These are phyloP conservation scores for Plestiodon gilberti DNA, from an alignment of 2,113 vertebrate species.

Conservation along the genomic window DNA sequence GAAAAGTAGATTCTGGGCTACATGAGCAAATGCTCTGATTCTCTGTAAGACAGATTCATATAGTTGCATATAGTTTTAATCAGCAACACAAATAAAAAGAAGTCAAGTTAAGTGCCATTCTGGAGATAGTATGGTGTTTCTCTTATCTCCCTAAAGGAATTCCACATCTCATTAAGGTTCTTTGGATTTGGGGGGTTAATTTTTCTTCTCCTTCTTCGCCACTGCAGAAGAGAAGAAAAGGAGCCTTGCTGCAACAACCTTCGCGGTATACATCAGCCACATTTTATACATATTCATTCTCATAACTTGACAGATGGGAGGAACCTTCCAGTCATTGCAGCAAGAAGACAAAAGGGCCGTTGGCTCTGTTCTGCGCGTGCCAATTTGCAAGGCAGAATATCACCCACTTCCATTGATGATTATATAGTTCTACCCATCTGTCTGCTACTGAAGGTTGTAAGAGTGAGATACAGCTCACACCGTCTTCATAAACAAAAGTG, in stretches of 20 bases:
- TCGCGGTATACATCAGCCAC: slow-evolving; percentile 60
- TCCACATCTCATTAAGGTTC: slow-evolving; percentile 50
- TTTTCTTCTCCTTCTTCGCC: slow-evolving; percentile 25
- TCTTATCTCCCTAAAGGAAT: slow-evolving; percentile 58
- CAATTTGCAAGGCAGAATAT: slow-evolving; percentile 82
- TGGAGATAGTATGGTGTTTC: slow-evolving; percentile 42
- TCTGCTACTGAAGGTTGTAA: slow-evolving; percentile 82
- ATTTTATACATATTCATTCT: slow-evolving; percentile 77
- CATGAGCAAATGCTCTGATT: background rate
- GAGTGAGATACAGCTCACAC: slow-evolving; percentile 81
- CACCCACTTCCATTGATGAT: slow-evolving; percentile 81
- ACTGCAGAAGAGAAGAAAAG: slow-evolving; percentile 52
- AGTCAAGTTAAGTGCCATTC: slow-evolving; percentile 41
- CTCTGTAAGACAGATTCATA: background rate
- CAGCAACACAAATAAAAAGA: background rate
- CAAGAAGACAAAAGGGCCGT: slow-evolving; percentile 81
- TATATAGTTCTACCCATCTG: slow-evolving; percentile 86
- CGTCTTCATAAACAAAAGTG: slow-evolving; percentile 84
- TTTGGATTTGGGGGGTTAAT: background rate
- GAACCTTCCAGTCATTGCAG: slow-evolving; percentile 77
- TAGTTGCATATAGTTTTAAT: background rate
- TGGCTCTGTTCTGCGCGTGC: slow-evolving; percentile 75
- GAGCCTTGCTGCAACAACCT: slow-evolving; percentile 34
- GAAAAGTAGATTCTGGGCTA: background rate
- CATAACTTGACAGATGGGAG: slow-evolving; percentile 83